A percentile compares a stretch with the other conserved stretches of the same genome.
Conservation (phyloP, 2,113 vertebrate species). For the Shinisaurus crocodilurus region DNA sequence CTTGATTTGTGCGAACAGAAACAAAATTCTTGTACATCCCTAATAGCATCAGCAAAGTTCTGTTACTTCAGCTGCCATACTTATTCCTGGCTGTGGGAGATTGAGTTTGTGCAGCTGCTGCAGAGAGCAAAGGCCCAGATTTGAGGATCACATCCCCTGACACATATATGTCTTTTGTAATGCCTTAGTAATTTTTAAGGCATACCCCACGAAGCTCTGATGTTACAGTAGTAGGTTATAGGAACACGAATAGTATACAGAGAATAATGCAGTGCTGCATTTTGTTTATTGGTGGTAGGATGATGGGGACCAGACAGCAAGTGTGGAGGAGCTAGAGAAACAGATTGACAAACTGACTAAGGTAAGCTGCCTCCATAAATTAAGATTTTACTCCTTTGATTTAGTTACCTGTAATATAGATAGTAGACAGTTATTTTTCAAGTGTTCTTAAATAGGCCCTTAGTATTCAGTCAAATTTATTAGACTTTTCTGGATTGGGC, state of each 20-base stretch:
- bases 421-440: constrained; percentile 1
- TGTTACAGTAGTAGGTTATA: constrained; percentile 1
- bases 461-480: constrained; percentile 19
- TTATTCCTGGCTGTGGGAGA: too few relatives aligned
- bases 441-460: background rate
- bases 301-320: constrained; percentile 87
- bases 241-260: background rate
- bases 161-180: background rate
- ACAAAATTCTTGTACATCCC: too few relatives aligned
- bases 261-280: background rate
- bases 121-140: background rate
- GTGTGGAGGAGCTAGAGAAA: constrained; percentile 93
- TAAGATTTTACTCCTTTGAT: constrained; percentile 22
- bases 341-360: constrained; percentile 92
- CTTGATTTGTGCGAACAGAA: too few relatives aligned
- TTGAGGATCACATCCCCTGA: background rate
- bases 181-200: constrained; percentile 1
- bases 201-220: background rate
- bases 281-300: constrained; percentile 80
- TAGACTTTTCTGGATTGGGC: constrained; percentile 1
- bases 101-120: background rate
- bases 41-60: background rate
- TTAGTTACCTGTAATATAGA: background rate
- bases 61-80: background rate
- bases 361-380: constrained; percentile 76